These are phyloP conservation scores for Achatina immaculata DNA, from an alignment of 1,140 invertebrate species.

Conservation along the genomic window DNA sequence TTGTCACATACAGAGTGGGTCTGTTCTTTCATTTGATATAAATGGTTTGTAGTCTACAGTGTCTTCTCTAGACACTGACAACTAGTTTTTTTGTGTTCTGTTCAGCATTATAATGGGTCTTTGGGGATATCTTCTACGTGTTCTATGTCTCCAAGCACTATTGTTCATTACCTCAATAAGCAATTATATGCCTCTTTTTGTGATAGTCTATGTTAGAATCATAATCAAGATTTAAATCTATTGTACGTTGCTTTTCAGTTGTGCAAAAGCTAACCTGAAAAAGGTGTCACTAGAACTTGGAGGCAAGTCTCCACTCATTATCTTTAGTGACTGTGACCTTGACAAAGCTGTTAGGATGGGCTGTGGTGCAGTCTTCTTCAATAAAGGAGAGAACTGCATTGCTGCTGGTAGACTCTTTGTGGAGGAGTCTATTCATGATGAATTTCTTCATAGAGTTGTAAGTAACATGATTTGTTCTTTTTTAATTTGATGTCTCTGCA, in stretches of 20 bases:
- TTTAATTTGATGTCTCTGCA: not conserved
- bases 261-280: conserved; percentile 91
- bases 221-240: too few relatives aligned
- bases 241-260: conserved; percentile 74
- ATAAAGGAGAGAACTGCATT: conserved; percentile 98
- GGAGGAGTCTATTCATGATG: conserved; percentile 90
- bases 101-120: too few relatives aligned
- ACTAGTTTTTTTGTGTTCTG: too few relatives aligned
- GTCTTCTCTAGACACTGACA: too few relatives aligned
- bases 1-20: too few relatives aligned
- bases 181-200: too few relatives aligned
- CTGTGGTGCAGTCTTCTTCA: conserved; percentile 95
- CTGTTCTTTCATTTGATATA: too few relatives aligned
- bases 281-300: conserved; percentile 93
- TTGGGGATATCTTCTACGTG: too few relatives aligned
- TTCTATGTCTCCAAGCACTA: too few relatives aligned
- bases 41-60: too few relatives aligned
- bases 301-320: conserved; percentile 94
- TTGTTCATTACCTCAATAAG: too few relatives aligned
- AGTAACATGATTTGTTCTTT: conserved; percentile 46
- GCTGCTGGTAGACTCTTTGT: conserved; percentile 96
- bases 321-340: conserved; percentile 93
- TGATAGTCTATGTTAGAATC: too few relatives aligned
- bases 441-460: conserved; percentile 84
- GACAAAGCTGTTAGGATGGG: conserved; percentile 92